These are phyloP conservation scores for Vombatus ursinus DNA, from an alignment of 2,113 vertebrate species.

Conservation along the genomic window DNA sequence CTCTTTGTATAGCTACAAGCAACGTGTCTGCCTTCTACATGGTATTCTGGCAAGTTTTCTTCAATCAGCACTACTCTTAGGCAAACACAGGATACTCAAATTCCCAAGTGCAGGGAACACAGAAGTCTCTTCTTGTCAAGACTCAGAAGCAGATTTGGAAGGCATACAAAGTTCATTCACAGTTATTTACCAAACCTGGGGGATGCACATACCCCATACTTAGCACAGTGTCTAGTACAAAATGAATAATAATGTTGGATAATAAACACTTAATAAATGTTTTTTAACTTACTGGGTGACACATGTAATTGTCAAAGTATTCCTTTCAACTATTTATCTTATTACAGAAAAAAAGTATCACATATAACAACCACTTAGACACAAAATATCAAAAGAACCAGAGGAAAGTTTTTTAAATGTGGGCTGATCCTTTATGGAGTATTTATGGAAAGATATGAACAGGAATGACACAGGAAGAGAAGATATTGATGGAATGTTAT, in stretches of 20 bases:
- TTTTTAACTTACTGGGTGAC: not conserved
- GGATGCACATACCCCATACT: not conserved
- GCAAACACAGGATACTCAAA: not conserved
- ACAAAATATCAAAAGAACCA: not conserved
- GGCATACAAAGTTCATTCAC: not conserved
- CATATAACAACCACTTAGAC: not conserved
- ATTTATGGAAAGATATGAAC: not conserved
- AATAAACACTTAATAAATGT: not conserved
- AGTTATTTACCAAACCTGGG: not conserved
- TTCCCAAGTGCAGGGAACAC: not conserved
- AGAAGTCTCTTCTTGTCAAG: not conserved
- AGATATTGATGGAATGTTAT: not conserved
- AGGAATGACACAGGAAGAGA: not conserved
- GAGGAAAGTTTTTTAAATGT: not conserved
- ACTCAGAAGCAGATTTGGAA: not conserved
- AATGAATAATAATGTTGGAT: too few relatives aligned
- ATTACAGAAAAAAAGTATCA: not conserved
- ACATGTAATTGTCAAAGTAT: not conserved
- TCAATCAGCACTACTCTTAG: not conserved
- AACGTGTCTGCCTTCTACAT: not conserved
- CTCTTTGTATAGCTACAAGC: not conserved
- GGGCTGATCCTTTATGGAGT: not conserved
- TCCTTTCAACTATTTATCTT: not conserved
- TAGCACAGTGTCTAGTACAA: not conserved
- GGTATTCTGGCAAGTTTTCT: not conserved